These are phyloP conservation scores for Sebastes melanostomus DNA, from an alignment of 2,797 vertebrate species.

Conservation along the genomic window DNA sequence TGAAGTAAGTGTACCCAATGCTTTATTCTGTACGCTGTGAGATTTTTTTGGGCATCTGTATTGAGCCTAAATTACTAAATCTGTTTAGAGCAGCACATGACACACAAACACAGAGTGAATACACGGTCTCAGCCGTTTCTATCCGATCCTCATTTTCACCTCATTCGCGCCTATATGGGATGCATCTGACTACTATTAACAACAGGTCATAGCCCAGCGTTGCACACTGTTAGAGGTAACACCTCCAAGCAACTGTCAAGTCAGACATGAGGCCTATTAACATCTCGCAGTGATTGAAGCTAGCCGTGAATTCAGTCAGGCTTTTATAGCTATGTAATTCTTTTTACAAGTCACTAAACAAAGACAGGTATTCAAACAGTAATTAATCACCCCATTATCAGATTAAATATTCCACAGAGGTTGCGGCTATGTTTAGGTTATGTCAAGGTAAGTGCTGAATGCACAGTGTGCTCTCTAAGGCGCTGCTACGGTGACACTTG, in stretches of 20 bases:
- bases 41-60: conserved; percentile 4
- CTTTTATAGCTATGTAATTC: neutral
- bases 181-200: conserved; percentile 81
- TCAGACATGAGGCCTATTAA: conserved; percentile 63
- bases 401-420: conserved; percentile 7
- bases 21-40: conserved; percentile 10
- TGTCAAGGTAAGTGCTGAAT: conserved; percentile 1
- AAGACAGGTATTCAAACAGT: conserved; percentile 25
- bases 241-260: conserved; percentile 68
- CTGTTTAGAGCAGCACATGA: conserved; percentile 39
- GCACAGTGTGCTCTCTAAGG: neutral
- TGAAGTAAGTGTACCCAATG: conserved; percentile 1
- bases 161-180: conserved; percentile 78
- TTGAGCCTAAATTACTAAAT: conserved; percentile 16
- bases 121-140: conserved; percentile 79
- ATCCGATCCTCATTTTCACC: conserved; percentile 82
- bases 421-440: neutral
- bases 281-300: conserved; percentile 44
- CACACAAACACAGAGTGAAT: conserved; percentile 43
- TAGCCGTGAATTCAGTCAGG: conserved; percentile 22
- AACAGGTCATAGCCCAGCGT: conserved; percentile 74
- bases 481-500: neutral
- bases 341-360: conserved; percentile 46
- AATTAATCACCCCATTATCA: conserved; percentile 33
- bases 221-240: conserved; percentile 54